Conservation (phyloP, 2,797 vertebrate species). For the Pseudochromis fuscus region DNA sequence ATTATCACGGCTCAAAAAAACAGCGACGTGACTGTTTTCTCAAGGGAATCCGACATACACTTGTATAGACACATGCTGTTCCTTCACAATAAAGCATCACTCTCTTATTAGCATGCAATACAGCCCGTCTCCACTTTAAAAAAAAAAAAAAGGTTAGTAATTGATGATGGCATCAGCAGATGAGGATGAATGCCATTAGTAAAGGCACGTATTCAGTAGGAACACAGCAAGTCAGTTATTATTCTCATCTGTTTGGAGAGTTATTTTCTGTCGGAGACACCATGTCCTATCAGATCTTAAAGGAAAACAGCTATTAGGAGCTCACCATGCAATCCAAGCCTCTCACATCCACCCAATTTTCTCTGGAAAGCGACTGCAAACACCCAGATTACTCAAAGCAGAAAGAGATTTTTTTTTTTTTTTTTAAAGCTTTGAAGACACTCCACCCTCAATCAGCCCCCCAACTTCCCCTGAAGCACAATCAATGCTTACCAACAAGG, state of each 20-base stretch:
- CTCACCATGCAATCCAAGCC: constrained; percentile 30
- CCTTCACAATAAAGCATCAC: background rate
- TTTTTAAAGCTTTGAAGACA: constrained; percentile 64
- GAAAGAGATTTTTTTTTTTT: constrained; percentile 35
- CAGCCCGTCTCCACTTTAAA: constrained; percentile 40
- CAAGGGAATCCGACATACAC: constrained; percentile 16
- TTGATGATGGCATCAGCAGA: constrained; percentile 66
- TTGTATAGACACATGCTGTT: background rate
- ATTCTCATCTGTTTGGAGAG: constrained; percentile 28
- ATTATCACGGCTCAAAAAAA: constrained; percentile 49
- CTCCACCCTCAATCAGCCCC: constrained; percentile 65
- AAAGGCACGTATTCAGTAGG: constrained; percentile 32
- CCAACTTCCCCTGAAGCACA: constrained; percentile 71
- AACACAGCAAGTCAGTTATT: constrained; percentile 45
- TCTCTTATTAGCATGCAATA: constrained; percentile 54
- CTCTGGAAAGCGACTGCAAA: constrained; percentile 55
- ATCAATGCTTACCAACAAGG: constrained; percentile 85
- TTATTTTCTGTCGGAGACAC: constrained; percentile 52
- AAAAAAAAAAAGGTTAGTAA: constrained; percentile 48
- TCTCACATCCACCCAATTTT: constrained; percentile 34
- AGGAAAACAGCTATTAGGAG: constrained; percentile 56
- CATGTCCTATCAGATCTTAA: constrained; percentile 43
- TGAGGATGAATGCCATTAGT: constrained; percentile 50
- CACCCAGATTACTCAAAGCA: constrained; percentile 60
- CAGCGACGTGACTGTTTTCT: constrained; percentile 53